Conservation (phyloP, 2,888 invertebrate species). For the Lamellibrachia columna region DNA sequence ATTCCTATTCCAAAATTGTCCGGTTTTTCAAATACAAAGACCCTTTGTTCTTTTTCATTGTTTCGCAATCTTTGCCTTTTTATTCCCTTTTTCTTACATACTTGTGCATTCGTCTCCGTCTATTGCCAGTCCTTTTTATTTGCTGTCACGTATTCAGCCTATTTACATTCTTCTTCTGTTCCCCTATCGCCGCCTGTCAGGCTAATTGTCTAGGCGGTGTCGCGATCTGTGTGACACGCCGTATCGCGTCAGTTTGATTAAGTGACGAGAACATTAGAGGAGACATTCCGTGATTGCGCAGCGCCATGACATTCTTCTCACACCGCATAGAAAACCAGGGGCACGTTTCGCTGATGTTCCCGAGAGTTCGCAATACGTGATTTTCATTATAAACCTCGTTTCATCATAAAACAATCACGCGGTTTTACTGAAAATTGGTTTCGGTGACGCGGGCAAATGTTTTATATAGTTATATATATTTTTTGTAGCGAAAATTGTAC, state of each 20-base stretch:
- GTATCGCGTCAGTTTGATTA: not conserved
- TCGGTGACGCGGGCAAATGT: not conserved
- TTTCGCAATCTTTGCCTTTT: not conserved
- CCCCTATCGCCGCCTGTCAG: not conserved
- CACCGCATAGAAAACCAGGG: not conserved
- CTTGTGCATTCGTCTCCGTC: not conserved
- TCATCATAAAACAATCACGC: not conserved
- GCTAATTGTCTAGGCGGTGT: not conserved
- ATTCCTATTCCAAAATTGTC: not conserved
- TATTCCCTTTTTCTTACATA: not conserved
- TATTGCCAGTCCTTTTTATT: not conserved
- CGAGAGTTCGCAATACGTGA: not conserved
- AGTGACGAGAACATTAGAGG: not conserved
- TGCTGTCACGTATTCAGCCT: not conserved
- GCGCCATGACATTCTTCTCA: not conserved
- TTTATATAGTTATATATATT: not conserved
- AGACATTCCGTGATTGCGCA: not conserved
- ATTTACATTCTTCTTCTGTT: not conserved
- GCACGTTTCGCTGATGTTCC: not conserved
- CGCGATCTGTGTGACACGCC: not conserved
- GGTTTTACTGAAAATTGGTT: not conserved
- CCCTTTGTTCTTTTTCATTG: not conserved
- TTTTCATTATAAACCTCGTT: not conserved
- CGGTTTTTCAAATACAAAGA: not conserved
- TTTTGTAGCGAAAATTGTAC: not conserved